These are phyloP conservation scores for Fissipunctia ypsillon DNA, from an alignment of 2,888 invertebrate species.

Conservation along the genomic window DNA sequence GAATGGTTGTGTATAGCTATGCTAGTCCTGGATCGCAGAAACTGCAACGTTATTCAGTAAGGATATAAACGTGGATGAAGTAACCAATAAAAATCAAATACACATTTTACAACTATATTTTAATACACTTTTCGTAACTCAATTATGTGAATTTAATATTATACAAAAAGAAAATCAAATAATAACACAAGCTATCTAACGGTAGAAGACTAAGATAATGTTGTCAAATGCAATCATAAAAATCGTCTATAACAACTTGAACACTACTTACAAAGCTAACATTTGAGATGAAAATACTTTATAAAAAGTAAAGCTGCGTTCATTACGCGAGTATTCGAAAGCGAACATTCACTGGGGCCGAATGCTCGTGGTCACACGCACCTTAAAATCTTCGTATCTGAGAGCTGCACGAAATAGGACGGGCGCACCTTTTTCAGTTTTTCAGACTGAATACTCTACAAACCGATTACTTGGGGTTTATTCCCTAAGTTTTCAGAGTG, in stretches of 20 bases:
- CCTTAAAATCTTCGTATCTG: background rate
- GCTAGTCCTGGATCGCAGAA: background rate
- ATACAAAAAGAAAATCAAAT: constrained; percentile 86
- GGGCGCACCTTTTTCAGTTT: background rate
- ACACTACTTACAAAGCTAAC: constrained; percentile 54
- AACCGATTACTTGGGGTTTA: background rate
- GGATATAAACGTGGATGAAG: background rate
- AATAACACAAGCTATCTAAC: constrained; percentile 84
- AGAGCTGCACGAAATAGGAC: background rate
- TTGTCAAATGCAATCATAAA: constrained; percentile 79
- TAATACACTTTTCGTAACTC: constrained; percentile 88
- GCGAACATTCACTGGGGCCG: background rate
- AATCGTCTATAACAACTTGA: constrained; percentile 64
- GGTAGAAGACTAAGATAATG: constrained; percentile 75
- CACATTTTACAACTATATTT: constrained; percentile 85
- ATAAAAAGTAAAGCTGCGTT: background rate
- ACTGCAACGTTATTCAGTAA: background rate
- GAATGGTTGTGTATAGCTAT: too few relatives aligned
- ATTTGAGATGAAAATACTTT: constrained; percentile 49
- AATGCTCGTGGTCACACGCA: constrained; percentile 1
- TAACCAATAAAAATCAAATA: constrained; percentile 66
- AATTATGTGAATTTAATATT: constrained; percentile 85
- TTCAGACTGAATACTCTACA: background rate
- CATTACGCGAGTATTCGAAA: background rate
- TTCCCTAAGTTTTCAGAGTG: background rate